These are phyloP conservation scores for Merops nubicus DNA, from an alignment of 2,113 vertebrate species.

Conservation along the genomic window DNA sequence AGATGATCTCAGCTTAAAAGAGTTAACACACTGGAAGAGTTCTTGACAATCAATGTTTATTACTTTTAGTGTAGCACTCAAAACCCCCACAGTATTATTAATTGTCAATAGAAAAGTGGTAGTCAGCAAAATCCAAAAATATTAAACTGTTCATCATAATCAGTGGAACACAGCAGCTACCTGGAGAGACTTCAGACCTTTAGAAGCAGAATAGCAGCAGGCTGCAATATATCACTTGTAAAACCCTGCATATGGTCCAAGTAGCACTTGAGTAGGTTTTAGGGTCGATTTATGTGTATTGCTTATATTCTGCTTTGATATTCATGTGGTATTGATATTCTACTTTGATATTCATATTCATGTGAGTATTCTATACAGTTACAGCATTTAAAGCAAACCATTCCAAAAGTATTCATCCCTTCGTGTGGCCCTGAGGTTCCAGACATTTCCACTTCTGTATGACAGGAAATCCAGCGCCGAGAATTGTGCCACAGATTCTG, in stretches of 20 bases:
- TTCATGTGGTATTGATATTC: neutral
- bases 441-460: neutral
- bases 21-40: neutral
- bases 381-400: neutral
- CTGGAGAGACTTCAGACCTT: neutral
- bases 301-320: neutral
- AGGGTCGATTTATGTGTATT: neutral
- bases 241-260: neutral
- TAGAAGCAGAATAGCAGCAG: neutral
- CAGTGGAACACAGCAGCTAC: neutral
- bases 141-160: neutral
- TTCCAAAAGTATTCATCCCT: neutral
- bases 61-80: neutral
- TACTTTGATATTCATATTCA: neutral
- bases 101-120: neutral
- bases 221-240: neutral
- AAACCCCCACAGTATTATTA: neutral
- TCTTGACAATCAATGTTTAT: neutral
- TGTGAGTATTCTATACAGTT: neutral
- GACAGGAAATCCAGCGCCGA: neutral
- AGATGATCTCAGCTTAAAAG: neutral
- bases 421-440: neutral
- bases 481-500: neutral
- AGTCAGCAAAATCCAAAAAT: neutral
- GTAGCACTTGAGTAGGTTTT: neutral